Percentiles rank a stretch among this genome's conserved stretches.
phyloP scores from a whole-genome alignment of 2,113 vertebrate genomes.

The Entomyzon cyanotis region DNA sequence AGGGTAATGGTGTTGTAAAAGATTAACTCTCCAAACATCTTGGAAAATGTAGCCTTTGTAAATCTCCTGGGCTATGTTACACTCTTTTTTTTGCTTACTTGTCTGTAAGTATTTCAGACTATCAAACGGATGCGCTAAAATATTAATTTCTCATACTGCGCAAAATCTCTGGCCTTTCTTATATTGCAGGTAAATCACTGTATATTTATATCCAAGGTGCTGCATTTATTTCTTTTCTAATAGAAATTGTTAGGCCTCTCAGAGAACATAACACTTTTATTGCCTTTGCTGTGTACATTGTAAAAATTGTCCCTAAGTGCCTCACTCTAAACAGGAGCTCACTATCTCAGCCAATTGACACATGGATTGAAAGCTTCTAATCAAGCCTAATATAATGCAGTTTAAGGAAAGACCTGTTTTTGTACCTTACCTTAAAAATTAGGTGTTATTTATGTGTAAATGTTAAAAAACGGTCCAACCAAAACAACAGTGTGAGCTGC shows the following conservation, averaged over 20 bases:
- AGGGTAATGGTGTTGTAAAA: background rate
- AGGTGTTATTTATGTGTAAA: background rate
- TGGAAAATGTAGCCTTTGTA: background rate
- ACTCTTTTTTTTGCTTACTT: background rate
- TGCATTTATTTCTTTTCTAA: background rate
- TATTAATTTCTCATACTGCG: background rate
- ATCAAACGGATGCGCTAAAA: background rate
- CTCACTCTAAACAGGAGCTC: background rate
- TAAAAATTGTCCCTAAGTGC: background rate
- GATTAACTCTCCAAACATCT: background rate
- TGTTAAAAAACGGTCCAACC: background rate
- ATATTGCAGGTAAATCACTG: background rate
- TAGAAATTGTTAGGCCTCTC: background rate
- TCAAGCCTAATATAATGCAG: background rate
- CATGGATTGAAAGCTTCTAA: background rate
- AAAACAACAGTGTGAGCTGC: background rate
- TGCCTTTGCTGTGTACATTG: background rate
- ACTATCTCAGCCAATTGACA: background rate
- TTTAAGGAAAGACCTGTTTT: background rate
- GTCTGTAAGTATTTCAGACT: background rate
- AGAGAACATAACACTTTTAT: background rate
- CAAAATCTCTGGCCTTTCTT: background rate
- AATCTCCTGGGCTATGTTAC: background rate
- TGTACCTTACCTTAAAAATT: background rate
- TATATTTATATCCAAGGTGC: background rate